Base-by-base conservation (phyloP, 2,797 vertebrate species). In the Kryptolebias ocellatus region DNA sequence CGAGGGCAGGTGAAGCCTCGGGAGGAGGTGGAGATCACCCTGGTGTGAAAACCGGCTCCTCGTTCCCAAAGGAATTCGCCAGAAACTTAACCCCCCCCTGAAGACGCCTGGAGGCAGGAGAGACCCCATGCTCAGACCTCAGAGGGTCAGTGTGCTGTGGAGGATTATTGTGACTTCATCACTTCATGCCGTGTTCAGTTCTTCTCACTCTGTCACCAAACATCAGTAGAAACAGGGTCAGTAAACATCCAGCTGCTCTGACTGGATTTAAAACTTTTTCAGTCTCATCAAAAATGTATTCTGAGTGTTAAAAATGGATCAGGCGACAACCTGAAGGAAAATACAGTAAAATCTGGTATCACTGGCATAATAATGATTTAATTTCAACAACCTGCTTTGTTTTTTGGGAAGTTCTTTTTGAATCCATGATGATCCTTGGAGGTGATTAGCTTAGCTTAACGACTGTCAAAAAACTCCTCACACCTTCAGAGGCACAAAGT, bases 21-120 rank as follows among this genome's bases (percentile, higher is more conserved):
- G 0, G 97, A 99, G 81, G 97, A 98, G 17, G 97, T 98, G 85
- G 97, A 99, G 82, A 97, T 99, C 84, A 99, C 97, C 0, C 94
- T 99, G 90, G 97, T 99, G 88, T 99, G 92, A 95, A 24, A 18
- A 51, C 39, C 10, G 5, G 27, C 54, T 17, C 75, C 20, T 14
- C 17, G 70, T 58, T 60, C 81, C 71, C 60, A 65, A 57, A 74
- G 57, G 64, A 76, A 79, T 68, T 54, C 51, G 0, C 16, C 70
- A 70, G 70, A 83, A 60, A 65, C 68, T 16, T 65, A 49, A 46
- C 20, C 29, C 20, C 20, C 20, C 20, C 52, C 20, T 8, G 49
- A 67, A 72, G 59, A 67, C 12, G 24, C 60, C 53, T 7, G 27
- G 56, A 64, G 64, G 56, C 28, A 4, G 24, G 53, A 72, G 63